phyloP scores from a whole-genome alignment of 2,113 vertebrate species.

The Dicrurus megarhynchus region DNA sequence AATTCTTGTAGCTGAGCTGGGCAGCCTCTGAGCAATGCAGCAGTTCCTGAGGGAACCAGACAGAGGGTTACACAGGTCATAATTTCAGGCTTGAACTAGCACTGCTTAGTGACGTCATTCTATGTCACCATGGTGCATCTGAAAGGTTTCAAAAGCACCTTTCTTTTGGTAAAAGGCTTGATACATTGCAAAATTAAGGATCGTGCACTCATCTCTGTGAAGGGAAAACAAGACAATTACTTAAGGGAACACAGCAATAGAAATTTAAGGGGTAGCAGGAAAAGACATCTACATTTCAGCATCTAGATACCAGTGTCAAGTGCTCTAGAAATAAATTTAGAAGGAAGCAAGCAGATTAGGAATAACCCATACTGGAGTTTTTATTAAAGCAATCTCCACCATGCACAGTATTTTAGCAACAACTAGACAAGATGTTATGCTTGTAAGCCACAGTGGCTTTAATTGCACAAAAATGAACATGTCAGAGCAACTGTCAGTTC shows the following conservation, averaged over 20 bases:
- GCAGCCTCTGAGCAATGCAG: neutral
- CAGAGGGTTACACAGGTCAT: neutral
- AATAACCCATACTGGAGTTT: neutral
- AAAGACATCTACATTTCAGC: neutral
- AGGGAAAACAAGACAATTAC: neutral
- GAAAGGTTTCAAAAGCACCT: neutral
- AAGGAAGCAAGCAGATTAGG: neutral
- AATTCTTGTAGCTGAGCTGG: neutral
- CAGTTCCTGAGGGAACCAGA: neutral
- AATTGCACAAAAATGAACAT: neutral
- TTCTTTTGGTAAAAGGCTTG: neutral
- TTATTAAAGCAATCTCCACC: neutral
- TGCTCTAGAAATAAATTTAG: neutral
- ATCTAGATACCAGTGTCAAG: slow-evolving; percentile 22
- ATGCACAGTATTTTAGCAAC: neutral
- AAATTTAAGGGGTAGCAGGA: neutral
- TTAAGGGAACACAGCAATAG: neutral
- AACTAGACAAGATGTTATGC: neutral
- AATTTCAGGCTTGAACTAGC: neutral
- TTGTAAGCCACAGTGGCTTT: neutral
- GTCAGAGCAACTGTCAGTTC: neutral
- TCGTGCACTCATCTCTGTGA: neutral
- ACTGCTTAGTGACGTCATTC: neutral
- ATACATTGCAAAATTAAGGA: neutral
- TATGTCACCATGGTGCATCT: neutral